These are phyloP conservation scores for Oligia fasciuncula DNA, from an alignment of 2,888 invertebrate genomes.

Conservation along the genomic window DNA sequence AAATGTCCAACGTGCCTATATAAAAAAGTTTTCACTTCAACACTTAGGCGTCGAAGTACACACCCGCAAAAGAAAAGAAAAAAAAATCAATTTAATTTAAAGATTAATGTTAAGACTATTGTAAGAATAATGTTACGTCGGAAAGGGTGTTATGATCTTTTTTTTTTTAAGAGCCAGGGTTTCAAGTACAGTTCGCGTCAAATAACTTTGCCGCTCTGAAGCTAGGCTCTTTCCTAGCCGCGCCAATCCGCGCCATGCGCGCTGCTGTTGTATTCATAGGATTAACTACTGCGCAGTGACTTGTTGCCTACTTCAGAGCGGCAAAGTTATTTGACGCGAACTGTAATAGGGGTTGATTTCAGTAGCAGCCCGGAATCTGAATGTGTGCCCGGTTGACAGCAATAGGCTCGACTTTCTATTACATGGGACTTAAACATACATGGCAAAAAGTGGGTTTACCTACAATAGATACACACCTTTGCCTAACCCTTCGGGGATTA, in stretches of 20 bases:
- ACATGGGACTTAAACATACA: neutral
- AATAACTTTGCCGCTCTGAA: too few relatives aligned
- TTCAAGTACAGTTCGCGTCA: too few relatives aligned
- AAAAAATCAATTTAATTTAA: neutral
- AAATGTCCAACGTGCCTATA: too few relatives aligned
- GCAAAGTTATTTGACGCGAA: too few relatives aligned
- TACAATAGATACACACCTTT: neutral
- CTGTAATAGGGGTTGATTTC: neutral
- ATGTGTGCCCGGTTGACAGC: neutral
- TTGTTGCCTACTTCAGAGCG: too few relatives aligned
- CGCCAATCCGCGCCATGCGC: too few relatives aligned
- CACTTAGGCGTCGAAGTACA: too few relatives aligned
- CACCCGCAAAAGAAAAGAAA: too few relatives aligned
- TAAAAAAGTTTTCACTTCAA: too few relatives aligned
- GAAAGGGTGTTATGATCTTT: neutral
- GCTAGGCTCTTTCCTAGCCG: too few relatives aligned
- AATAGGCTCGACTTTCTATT: neutral
- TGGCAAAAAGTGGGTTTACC: neutral
- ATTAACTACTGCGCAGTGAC: too few relatives aligned
- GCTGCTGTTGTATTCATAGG: too few relatives aligned
- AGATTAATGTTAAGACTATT: conserved; percentile 17
- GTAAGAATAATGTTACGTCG: neutral
- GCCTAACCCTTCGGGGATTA: neutral
- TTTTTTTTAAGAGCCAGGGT: neutral
- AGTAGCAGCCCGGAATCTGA: neutral